Percentiles rank a stretch among this genome's conserved stretches.
Conservation (phyloP, 2,888 invertebrate species). For the Eilema sororculum region DNA sequence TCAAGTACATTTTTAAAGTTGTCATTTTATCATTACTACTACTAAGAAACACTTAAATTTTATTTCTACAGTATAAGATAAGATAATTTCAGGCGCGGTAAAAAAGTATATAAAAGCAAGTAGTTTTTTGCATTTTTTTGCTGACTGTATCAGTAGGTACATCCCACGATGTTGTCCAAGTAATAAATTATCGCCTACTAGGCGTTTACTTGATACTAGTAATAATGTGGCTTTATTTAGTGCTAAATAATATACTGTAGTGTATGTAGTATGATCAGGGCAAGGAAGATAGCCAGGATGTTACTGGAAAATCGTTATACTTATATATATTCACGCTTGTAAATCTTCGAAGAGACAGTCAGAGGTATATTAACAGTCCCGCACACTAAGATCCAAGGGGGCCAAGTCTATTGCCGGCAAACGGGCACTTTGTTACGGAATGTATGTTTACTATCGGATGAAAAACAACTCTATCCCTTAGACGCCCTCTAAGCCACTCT, state of each 20-base stretch:
- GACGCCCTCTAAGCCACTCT: too few relatives aligned
- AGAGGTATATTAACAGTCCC: too few relatives aligned
- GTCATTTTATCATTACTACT: too few relatives aligned
- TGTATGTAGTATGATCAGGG: neutral
- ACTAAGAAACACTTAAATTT: neutral
- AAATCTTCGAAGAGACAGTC: too few relatives aligned
- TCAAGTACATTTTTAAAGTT: too few relatives aligned
- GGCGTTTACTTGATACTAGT: constrained; percentile 19
- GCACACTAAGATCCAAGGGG: too few relatives aligned
- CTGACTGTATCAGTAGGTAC: constrained; percentile 14
- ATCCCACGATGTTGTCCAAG: constrained; percentile 23
- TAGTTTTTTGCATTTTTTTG: neutral
- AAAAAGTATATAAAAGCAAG: neutral
- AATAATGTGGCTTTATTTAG: constrained; percentile 6
- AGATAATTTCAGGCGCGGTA: neutral
- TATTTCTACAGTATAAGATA: neutral
- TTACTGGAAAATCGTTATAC: too few relatives aligned
- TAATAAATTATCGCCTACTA: constrained; percentile 35
- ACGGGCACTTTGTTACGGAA: too few relatives aligned
- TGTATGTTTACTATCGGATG: too few relatives aligned
- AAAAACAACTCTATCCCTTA: too few relatives aligned
- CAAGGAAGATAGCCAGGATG: neutral
- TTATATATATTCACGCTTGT: too few relatives aligned
- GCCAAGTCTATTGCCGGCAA: too few relatives aligned
- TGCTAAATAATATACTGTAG: neutral